Evolutionary conservation across 2,888 invertebrate genomes (phyloP).

Genomic region (Galeruca laticollis): DNA sequence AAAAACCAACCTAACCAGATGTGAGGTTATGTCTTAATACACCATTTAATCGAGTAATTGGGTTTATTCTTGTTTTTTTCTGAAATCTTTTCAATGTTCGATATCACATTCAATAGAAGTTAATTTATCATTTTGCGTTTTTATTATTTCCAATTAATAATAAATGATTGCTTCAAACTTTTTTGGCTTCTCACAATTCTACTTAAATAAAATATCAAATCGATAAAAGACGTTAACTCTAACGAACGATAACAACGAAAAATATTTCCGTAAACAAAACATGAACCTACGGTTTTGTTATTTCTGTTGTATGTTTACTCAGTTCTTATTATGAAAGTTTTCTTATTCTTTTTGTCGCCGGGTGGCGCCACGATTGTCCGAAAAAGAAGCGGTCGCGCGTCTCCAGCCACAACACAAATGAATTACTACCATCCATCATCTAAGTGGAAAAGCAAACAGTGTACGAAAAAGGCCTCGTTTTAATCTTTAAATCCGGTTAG

Average conservation of each 20-base stretch:
- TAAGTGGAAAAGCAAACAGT: slow-evolving; percentile 41
- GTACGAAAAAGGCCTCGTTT: slow-evolving; percentile 37
- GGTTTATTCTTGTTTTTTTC: too few species aligned
- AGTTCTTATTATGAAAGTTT: slow-evolving; percentile 30
- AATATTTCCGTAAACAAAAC: slow-evolving; percentile 25
- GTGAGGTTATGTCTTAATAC: too few species aligned
- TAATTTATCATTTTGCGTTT: too few species aligned
- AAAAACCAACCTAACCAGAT: too few species aligned
- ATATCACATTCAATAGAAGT: too few species aligned
- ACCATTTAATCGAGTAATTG: too few species aligned
- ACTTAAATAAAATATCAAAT: neutral
- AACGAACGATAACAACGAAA: slow-evolving; percentile 16
- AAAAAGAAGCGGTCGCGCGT: slow-evolving; percentile 28
- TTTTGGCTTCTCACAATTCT: neutral
- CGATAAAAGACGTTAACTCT: neutral
- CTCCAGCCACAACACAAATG: slow-evolving; percentile 29
- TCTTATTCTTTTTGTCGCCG: slow-evolving; percentile 21
- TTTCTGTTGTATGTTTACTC: slow-evolving; percentile 28
- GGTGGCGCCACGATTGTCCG: slow-evolving; percentile 34
- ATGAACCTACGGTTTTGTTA: slow-evolving; percentile 14
- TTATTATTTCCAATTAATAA: neutral
- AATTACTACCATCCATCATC: slow-evolving; percentile 40
- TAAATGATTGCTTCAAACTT: neutral
- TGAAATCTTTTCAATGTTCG: too few species aligned
- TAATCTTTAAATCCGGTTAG: slow-evolving; percentile 21